These are phyloP conservation scores for Villa cingulata DNA, from an alignment of 2,888 invertebrate genomes.

Conservation along the genomic window DNA sequence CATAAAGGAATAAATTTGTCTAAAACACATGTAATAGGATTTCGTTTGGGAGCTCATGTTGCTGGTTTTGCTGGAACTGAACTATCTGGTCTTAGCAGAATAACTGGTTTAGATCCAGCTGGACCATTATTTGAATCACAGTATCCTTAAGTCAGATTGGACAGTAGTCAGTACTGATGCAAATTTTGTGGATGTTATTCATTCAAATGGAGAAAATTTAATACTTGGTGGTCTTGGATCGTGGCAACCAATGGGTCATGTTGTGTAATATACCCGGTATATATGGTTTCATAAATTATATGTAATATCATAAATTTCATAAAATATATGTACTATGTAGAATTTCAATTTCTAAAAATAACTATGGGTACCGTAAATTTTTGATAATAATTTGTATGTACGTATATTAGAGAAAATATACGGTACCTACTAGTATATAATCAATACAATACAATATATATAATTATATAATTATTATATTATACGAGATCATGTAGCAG, in stretches of 20 bases:
- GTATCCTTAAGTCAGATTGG: constrained; percentile 69
- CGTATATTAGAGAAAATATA: no score
- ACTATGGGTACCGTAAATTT: no score
- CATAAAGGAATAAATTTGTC: constrained; percentile 56
- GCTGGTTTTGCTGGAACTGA: constrained; percentile 84
- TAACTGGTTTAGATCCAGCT: constrained; percentile 84
- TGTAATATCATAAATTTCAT: no score
- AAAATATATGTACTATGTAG: no score
- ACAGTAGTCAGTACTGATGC: constrained; percentile 77
- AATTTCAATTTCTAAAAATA: no score
- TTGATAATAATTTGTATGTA: no score
- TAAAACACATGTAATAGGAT: constrained; percentile 76
- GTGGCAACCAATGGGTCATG: constrained; percentile 84
- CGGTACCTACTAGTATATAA: no score
- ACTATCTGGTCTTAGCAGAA: constrained; percentile 60
- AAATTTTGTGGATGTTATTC: constrained; percentile 81
- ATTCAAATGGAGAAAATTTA: constrained; percentile 86
- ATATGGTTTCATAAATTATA: no score
- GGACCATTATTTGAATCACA: constrained; percentile 86
- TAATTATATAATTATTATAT: no score
- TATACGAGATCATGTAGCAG: no score
- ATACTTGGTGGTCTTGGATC: constrained; percentile 74
- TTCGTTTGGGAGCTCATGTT: constrained; percentile 83
- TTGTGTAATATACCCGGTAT: no score
- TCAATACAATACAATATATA: no score